Percentiles rank a stretch among this genome's conserved stretches.
These are phyloP conservation scores for Epirrhoe alternata DNA, from an alignment of 2,888 invertebrate species.

Conservation along the genomic window DNA sequence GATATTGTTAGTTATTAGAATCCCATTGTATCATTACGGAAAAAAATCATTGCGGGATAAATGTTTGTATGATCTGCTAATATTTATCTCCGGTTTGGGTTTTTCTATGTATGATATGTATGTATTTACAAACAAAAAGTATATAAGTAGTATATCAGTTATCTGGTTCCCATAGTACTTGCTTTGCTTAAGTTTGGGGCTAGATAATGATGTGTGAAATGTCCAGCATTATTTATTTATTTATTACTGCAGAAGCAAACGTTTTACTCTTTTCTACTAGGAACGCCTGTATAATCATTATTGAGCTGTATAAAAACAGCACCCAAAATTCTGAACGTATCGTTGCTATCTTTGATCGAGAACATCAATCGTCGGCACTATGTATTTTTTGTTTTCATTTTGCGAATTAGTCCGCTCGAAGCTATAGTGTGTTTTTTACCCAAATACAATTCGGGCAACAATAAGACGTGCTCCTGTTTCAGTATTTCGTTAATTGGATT, in stretches of 20 bases:
- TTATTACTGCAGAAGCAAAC: not conserved
- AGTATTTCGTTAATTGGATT: slow-evolving; percentile 25
- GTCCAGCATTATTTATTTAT: too few species aligned
- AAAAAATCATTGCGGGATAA: too few species aligned
- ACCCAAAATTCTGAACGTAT: slow-evolving; percentile 21
- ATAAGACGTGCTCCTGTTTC: slow-evolving; percentile 20
- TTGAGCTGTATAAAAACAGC: not conserved
- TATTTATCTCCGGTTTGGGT: too few species aligned
- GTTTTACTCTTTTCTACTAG: slow-evolving; percentile 19
- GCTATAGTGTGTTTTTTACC: slow-evolving; percentile 19
- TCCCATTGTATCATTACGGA: slow-evolving; percentile 21
- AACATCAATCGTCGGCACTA: slow-evolving; percentile 13
- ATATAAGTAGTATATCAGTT: too few species aligned
- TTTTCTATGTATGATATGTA: too few species aligned
- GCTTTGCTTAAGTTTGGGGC: too few species aligned
- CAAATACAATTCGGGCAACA: slow-evolving; percentile 18
- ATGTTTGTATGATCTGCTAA: too few species aligned
- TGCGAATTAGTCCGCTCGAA: slow-evolving; percentile 22
- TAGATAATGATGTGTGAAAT: too few species aligned
- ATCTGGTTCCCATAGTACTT: too few species aligned
- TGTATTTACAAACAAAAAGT: too few species aligned
- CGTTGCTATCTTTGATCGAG: slow-evolving; percentile 36
- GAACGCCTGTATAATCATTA: slow-evolving; percentile 19
- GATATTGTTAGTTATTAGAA: slow-evolving; percentile 42
- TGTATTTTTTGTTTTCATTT: slow-evolving; percentile 32